Percentiles rank a stretch among this genome's conserved stretches.
Conservation (phyloP, 64 coral and sea anemone species). For the Stichodactyla helianthus region DNA sequence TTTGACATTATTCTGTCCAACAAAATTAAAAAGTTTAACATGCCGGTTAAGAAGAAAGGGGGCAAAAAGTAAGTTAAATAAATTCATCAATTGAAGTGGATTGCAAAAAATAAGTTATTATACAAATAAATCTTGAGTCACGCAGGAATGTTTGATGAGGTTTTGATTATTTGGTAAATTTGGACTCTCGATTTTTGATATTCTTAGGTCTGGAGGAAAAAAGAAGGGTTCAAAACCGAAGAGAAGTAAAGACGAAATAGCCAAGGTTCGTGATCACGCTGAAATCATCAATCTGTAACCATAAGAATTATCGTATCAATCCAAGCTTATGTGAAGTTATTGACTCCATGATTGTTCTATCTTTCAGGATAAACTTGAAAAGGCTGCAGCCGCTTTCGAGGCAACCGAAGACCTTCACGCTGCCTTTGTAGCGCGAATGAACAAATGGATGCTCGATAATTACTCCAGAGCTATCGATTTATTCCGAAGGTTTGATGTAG, state of each 20-base stretch:
- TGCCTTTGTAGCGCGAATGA: constrained; percentile 89
- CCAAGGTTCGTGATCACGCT: constrained; percentile 2
- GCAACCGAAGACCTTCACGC: constrained; percentile 85
- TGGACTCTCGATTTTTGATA: neutral
- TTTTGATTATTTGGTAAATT: neutral
- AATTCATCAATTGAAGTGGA: neutral
- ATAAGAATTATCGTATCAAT: neutral
- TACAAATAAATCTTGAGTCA: too few species aligned
- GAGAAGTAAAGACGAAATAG: constrained; percentile 46
- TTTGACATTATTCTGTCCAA: neutral
- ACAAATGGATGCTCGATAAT: constrained; percentile 96
- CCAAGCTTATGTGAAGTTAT: too few species aligned
- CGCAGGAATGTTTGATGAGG: neutral
- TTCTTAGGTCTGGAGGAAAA: constrained; percentile 32
- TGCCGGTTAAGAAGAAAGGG: constrained; percentile 24
- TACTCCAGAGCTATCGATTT: constrained; percentile 91
- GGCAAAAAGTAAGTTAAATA: neutral
- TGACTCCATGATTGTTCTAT: neutral
- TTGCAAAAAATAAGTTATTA: neutral
- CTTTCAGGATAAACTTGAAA: constrained; percentile 83
- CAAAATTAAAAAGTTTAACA: neutral
- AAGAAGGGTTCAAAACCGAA: constrained; percentile 29
- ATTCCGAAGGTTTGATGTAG: constrained; percentile 89
- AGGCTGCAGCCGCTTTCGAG: constrained; percentile 80
- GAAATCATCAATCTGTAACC: neutral